Conservation (phyloP, 2,888 invertebrate genomes). For the Hylaea fasciaria region DNA sequence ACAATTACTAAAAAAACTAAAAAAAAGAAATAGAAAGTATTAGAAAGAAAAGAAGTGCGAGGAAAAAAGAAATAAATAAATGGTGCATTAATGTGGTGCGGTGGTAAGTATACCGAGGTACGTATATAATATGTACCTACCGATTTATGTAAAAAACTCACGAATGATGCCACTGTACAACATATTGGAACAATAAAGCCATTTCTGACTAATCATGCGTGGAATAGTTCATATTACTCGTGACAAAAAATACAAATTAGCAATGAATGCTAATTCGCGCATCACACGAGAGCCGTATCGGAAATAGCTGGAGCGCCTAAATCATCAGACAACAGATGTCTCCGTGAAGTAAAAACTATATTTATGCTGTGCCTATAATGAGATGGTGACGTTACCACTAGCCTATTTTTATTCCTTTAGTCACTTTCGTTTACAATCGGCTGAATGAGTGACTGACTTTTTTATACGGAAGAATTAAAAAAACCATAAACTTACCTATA, state of each 20-base stretch:
- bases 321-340: slow-evolving; percentile 23
- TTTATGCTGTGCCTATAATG: slow-evolving; percentile 24
- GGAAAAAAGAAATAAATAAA: too few species aligned
- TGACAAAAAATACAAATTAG: slow-evolving; percentile 21
- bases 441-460: slow-evolving; percentile 29
- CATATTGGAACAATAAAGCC: neutral
- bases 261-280: too few species aligned
- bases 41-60: too few species aligned
- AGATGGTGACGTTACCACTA: slow-evolving; percentile 28
- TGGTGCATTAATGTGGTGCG: too few species aligned
- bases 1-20: too few species aligned
- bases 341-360: slow-evolving; percentile 23
- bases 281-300: neutral
- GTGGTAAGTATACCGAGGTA: too few species aligned
- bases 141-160: neutral
- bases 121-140: too few species aligned
- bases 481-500: slow-evolving; percentile 8
- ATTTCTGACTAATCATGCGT: neutral
- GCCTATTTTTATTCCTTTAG: slow-evolving; percentile 24
- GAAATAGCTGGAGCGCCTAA: slow-evolving; percentile 15
- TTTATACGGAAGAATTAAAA: slow-evolving; percentile 21
- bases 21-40: too few species aligned
- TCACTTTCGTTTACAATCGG: neutral
- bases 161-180: neutral
- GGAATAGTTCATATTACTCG: slow-evolving; percentile 10